These are phyloP conservation scores for Erynnis tages DNA, from an alignment of 2,888 invertebrate genomes.

Conservation along the genomic window DNA sequence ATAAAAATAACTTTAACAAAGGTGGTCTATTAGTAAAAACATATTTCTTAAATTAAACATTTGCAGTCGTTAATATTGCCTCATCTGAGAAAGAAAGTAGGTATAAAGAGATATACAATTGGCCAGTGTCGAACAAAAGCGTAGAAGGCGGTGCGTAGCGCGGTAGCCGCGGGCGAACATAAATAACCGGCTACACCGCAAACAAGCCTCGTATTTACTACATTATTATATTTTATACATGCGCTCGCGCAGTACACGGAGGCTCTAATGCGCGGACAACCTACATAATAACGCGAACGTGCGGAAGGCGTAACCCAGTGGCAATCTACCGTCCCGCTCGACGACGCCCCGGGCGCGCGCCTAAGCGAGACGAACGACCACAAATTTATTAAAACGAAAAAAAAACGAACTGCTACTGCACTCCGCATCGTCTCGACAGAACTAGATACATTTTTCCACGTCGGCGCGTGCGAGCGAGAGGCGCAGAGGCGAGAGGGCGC, in stretches of 20 bases:
- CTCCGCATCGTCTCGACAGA: conserved; percentile 78
- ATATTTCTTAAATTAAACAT: not conserved
- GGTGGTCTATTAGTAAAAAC: too few relatives aligned
- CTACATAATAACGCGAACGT: conserved; percentile 78
- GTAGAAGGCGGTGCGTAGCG: conserved; percentile 64
- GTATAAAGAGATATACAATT: conserved; percentile 30
- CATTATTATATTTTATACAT: conserved; percentile 76
- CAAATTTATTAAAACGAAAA: conserved; percentile 81
- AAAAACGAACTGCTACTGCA: conserved; percentile 71
- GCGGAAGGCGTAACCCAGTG: conserved; percentile 81
- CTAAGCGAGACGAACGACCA: conserved; percentile 78
- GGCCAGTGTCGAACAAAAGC: conserved; percentile 38
- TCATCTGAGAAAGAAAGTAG: not conserved
- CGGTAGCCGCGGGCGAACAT: conserved; percentile 68
- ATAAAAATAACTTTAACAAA: too few relatives aligned
- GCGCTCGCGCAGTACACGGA: conserved; percentile 65
- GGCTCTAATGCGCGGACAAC: conserved; percentile 76
- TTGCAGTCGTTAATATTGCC: not conserved
- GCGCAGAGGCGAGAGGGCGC: conserved; percentile 31
- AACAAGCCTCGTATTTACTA: conserved; percentile 69
- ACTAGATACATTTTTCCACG: conserved; percentile 81
- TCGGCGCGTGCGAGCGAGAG: conserved; percentile 60
- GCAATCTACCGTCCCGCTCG: conserved; percentile 72
- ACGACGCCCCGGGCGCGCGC: conserved; percentile 72
- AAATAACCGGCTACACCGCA: conserved; percentile 69